Evolutionary conservation across 2,888 invertebrate species (phyloP), one percentile per base, ranked within the genome.

Genomic region (Amorpha juglandis): DNA sequence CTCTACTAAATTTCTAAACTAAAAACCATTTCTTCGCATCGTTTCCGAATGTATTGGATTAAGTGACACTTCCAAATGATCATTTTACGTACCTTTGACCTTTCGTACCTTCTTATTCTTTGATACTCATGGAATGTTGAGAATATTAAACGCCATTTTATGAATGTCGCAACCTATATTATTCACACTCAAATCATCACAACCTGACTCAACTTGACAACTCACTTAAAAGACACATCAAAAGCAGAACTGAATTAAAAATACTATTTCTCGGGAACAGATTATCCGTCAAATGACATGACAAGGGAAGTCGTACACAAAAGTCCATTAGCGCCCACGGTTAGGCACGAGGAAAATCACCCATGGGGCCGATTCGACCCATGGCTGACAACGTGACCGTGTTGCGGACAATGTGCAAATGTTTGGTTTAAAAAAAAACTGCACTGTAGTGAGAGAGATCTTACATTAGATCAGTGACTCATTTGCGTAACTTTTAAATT

Each of bases 311-410:
- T 58, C 42, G 58, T 58, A 58, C 19, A 58, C 58, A 58, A 58
- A 55, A 58, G 58, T 58, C 58, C 58, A 58, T 58, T 58, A 58
- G 58, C 38, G 58, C 58, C 42, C 58, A 38, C 58, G 58, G 42
- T 11, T 38, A 16, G 42, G 58, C 42, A 50, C 19, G 50, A 50
- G 58, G 42, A 38, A 58, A 58, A 58, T 63, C 63, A 63, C 63
- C 63, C 63, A 51, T 19, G 51, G 63, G 63, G 11, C 51, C 38
- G 35, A 63, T 63, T 38, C 35, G 51, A 51, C 63, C 63, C 51
- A 19, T 19, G 19, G 19, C 35, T 8, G 35, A 16, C 4, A 58
- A 58, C 58, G 42, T 19, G 42, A 58, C 14, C 33, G 19, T 58
- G 58, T 42, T 12, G 58, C 42, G 19, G 38, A 1, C 6, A 19